Base-by-base conservation (phyloP, 2,888 invertebrate genomes). In the Dorcus parallelipipedus region DNA sequence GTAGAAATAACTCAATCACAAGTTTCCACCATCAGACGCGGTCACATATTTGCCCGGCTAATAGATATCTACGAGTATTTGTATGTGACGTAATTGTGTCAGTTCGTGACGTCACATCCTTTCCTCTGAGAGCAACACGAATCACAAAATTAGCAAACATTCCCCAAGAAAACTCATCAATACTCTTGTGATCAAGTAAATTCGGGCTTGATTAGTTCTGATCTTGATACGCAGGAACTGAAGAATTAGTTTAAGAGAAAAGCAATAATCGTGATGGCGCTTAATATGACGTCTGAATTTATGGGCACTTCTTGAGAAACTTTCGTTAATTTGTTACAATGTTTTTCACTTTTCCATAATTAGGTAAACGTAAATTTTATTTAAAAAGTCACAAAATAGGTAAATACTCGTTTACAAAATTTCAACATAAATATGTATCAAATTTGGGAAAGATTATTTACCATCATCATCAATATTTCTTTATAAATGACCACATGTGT, bases 1-100 rank as follows among this genome's bases (percentile, higher is more conserved):
- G 23, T 8, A 66, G 67, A 66, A 65, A 68, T 74, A 76, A 75
- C 73, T 75, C 74, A 75, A 76, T 76, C 74, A 74, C 71, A 74
- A 75, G 70, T 75, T 74, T 71, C 71, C 73, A 74, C 73, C 73
- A 70, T 69, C 69, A 66, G 68, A 64, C 66, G 71, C 71, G 60
- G 62, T 66, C 67, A 69, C 68, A 69, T 68, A 67, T 68, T 67
- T 68, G 66, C 65, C 65, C 64, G 60, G 60, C 70, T 72, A 77
- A 77, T 76, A 76, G 76, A 77, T 76, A 77, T 76, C 73, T 76
- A 76, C 73, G 75, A 71, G 74, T 74, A 67, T 67, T 62, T 62
- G 61, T 60, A 62, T 69, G 69, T 69, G 67, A 68, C 67, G 69
- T 69, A 71, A 71, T 71, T 71, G 69, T 68, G 69, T 59, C 62